Conservation (phyloP, 2,888 invertebrate genomes). For the Conus canariensis region DNA sequence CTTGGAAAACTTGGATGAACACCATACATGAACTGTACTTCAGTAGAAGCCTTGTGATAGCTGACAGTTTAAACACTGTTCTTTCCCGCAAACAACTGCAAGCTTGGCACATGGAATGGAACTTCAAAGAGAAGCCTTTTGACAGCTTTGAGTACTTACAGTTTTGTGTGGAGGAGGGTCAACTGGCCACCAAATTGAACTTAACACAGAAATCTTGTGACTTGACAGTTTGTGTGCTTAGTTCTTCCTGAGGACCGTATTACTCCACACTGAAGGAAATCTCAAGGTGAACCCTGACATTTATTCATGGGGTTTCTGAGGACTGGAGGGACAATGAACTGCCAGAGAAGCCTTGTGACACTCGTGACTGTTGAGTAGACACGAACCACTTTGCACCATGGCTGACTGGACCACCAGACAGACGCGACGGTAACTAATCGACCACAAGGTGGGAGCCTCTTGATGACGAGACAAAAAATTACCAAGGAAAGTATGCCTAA, state of each 20-base stretch:
- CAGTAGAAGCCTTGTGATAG: too few relatives aligned
- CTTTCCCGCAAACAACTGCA: too few relatives aligned
- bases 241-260: neutral
- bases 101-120: too few relatives aligned
- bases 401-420: neutral
- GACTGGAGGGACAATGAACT: neutral
- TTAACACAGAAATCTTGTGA: neutral
- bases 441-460: neutral
- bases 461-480: slow-evolving; percentile 13
- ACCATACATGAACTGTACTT: too few relatives aligned
- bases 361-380: neutral
- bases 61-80: too few relatives aligned
- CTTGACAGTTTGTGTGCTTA: neutral
- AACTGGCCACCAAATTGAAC: too few relatives aligned
- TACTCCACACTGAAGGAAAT: neutral
- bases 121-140: neutral
- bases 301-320: neutral
- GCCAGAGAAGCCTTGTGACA: neutral
- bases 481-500: slow-evolving; percentile 25
- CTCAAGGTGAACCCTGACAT: neutral
- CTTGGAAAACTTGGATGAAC: too few relatives aligned
- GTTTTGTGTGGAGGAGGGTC: neutral
- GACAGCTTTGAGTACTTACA: neutral
- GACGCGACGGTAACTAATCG: neutral
- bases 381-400: neutral